These are phyloP conservation scores for Drosophila putrida DNA, from an alignment of 2,888 invertebrate genomes.

Conservation along the genomic window DNA sequence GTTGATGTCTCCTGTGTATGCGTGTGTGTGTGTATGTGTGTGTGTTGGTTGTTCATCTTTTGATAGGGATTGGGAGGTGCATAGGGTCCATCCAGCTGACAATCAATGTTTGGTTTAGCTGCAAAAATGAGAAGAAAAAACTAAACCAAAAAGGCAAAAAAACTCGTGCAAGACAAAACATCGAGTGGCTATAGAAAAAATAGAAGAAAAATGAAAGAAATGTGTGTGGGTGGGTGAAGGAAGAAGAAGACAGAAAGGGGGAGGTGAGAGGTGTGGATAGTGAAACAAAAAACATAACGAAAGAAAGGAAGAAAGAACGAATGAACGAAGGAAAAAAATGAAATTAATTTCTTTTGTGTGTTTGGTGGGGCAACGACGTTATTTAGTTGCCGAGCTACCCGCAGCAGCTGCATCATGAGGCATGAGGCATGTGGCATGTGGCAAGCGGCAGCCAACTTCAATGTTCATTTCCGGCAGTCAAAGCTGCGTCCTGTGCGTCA, in stretches of 20 bases:
- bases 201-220: constrained; percentile 30
- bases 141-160: constrained; percentile 11
- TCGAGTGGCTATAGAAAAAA: constrained; percentile 62
- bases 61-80: constrained; percentile 25
- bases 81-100: constrained; percentile 62
- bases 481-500: constrained; percentile 63
- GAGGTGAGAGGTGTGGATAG: constrained; percentile 15
- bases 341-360: constrained; percentile 85
- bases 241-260: too few relatives aligned
- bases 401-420: constrained; percentile 19
- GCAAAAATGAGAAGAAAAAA: constrained; percentile 56
- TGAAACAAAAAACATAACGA: constrained; percentile 27
- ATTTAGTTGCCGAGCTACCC: constrained; percentile 48
- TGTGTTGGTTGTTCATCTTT: constrained; percentile 13
- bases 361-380: constrained; percentile 58
- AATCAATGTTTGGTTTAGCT: constrained; percentile 81
- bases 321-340: constrained; percentile 69
- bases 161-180: constrained; percentile 69
- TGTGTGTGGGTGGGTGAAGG: constrained; percentile 10
- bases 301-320: background rate
- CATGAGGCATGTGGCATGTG: constrained; percentile 18
- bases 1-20: constrained; percentile 13
- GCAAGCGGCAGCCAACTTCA: constrained; percentile 58
- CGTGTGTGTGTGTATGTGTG: background rate
- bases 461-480: constrained; percentile 80